These are phyloP conservation scores for Capreolus pygargus DNA, from an alignment of 2,113 vertebrate species.

Conservation along the genomic window DNA sequence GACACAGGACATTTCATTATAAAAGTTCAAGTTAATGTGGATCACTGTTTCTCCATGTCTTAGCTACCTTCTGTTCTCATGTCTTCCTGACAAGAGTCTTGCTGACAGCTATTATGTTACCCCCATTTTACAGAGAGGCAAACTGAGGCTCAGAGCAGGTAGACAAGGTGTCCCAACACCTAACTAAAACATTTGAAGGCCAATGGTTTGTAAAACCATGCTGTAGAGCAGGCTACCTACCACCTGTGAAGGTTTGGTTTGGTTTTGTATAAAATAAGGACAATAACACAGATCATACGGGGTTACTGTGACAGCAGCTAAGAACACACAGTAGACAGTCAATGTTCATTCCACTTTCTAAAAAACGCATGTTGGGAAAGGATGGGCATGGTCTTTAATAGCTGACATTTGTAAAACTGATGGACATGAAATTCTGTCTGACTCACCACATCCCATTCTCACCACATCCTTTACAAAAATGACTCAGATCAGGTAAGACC, in stretches of 20 bases:
- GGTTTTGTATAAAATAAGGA: neutral
- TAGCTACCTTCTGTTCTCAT: neutral
- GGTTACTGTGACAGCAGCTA: accelerated
- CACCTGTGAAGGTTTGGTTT: neutral
- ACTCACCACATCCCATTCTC: neutral
- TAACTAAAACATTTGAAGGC: no score
- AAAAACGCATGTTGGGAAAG: neutral
- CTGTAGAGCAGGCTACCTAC: neutral
- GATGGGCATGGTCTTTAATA: neutral
- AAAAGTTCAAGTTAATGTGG: neutral
- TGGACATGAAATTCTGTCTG: neutral
- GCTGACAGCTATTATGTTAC: no score
- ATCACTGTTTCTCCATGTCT: neutral
- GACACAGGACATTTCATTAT: neutral
- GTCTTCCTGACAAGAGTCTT: neutral
- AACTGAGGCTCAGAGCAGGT: neutral
- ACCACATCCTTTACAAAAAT: neutral
- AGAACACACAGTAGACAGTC: neutral
- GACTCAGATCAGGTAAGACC: neutral
- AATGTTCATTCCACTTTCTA: neutral
- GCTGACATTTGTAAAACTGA: neutral
- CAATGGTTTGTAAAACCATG: neutral
- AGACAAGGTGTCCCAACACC: neutral
- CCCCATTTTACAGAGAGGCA: neutral
- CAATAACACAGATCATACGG: accelerated